Percentiles rank a stretch among this genome's conserved stretches.
Conservation (phyloP, 2,888 invertebrate species). For the Vanessa cardui region DNA sequence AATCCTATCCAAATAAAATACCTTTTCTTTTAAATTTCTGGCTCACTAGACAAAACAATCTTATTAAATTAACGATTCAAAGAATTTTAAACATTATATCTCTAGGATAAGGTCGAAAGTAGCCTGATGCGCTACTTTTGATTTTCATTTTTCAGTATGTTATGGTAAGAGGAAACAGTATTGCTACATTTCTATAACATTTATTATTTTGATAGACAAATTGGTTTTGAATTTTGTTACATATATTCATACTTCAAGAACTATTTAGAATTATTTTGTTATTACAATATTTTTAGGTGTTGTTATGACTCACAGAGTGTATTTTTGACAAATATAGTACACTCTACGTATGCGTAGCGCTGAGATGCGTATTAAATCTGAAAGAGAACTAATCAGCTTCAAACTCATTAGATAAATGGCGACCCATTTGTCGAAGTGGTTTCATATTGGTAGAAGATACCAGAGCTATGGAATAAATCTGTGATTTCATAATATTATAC, state of each 20-base stretch:
- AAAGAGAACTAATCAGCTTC: too few relatives aligned
- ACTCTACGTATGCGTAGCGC: too few relatives aligned
- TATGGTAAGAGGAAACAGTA: slow-evolving; percentile 9
- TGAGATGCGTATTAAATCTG: too few relatives aligned
- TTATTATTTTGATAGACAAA: slow-evolving; percentile 1
- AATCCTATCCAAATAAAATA: slow-evolving; percentile 17
- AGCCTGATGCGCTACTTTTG: neutral
- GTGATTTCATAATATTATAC: too few relatives aligned
- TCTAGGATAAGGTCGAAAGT: neutral
- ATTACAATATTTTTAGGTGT: too few relatives aligned
- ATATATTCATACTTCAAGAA: neutral
- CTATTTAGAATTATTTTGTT: too few relatives aligned
- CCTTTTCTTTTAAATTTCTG: slow-evolving; percentile 12
- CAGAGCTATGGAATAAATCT: too few relatives aligned
- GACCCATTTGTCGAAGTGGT: too few relatives aligned
- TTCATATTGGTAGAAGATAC: too few relatives aligned
- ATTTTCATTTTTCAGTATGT: slow-evolving; percentile 25
- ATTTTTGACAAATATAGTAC: too few relatives aligned
- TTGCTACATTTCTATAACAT: slow-evolving; percentile 7
- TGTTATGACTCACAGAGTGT: too few relatives aligned
- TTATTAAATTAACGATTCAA: slow-evolving; percentile 12
- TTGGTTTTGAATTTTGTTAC: slow-evolving; percentile 1
- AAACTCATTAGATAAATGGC: too few relatives aligned
- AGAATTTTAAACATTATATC: slow-evolving; percentile 7
- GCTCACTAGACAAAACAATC: slow-evolving; percentile 25